Evolutionary conservation across 2,888 invertebrate genomes (phyloP), one percentile per base, ranked within the genome.

Genomic region (Melangyna quadrimaculata): DNA sequence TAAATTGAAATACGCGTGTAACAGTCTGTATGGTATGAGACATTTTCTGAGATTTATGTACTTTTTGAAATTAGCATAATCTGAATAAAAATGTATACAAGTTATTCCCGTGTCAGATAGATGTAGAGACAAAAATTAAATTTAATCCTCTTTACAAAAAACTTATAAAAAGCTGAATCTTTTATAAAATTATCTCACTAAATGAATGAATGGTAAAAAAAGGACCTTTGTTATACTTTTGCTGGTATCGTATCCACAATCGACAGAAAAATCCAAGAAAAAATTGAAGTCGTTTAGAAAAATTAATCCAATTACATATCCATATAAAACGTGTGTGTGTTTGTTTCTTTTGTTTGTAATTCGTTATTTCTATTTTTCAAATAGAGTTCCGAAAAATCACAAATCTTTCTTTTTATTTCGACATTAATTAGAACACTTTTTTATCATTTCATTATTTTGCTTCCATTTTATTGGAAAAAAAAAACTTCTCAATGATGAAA

Each of bases 261-360:
- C 51, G 45, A 61, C 22, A 59, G 35, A 35, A 67, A 65, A 74
- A 84, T 84, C 84, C 84, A 79, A 55, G 10, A n/a, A 29, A 75
- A 71, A 22, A 55, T 45, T 24, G 37, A 37, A 48, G 37, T 57
- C 32, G 67, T 73, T 74, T 24, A 40, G 40, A n/a, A 71, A 77
- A 72, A 63, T 73, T 55, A 86, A 86, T 77, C 86, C 77, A 77
- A 55, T 59, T 35, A 72, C 45, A 70, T 70, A 75, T 78, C 78
- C 72, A 61, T 10, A 32, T 57, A 57, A 51, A 9, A 35, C 45
- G 61, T 59, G 59, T 59, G 19, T n/a, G 40, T 72, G 19, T 67
- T 43, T 55, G 10, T 19, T 22, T 35, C 4, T 57, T 53, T 63
- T 29, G 3, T 37, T 59, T 22, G 3, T 17, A 22, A 22, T 32